These are phyloP conservation scores for Callocephalon fimbriatum DNA, from an alignment of 2,113 vertebrate species.

Conservation along the genomic window DNA sequence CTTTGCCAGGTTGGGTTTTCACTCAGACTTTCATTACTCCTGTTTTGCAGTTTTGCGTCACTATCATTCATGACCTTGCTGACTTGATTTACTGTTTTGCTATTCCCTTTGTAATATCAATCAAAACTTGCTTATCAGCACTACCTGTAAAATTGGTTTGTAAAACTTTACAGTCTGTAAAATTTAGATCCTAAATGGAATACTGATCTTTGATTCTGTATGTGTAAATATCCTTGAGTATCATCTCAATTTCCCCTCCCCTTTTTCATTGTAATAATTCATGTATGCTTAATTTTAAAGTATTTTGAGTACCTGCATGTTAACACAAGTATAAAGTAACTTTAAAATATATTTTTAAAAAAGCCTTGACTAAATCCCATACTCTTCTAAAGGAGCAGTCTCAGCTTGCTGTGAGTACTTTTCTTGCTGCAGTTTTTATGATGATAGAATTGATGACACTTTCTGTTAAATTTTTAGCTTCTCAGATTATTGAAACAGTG, in stretches of 20 bases:
- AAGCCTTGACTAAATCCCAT: neutral
- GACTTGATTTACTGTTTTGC: neutral
- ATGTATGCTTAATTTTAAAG: neutral
- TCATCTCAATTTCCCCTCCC: neutral
- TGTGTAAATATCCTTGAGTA: neutral
- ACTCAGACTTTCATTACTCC: neutral
- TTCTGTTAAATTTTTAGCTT: constrained; percentile 52
- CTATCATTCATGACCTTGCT: neutral
- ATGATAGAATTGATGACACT: neutral
- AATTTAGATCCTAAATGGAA: neutral
- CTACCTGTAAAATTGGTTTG: neutral
- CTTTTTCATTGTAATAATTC: neutral
- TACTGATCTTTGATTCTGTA: neutral
- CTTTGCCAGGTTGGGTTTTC: neutral
- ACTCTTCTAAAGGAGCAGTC: neutral
- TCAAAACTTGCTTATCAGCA: neutral
- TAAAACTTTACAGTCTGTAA: neutral
- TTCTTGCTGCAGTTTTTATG: neutral
- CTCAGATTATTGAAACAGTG: constrained; percentile 11
- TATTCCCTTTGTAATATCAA: neutral
- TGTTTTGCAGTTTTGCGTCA: neutral
- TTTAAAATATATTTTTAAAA: neutral
- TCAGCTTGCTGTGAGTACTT: neutral
- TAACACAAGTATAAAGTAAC: neutral
- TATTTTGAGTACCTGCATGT: neutral